phyloP scores from a whole-genome alignment of 1,140 invertebrate genomes.

The Calephelis virginiensis region DNA sequence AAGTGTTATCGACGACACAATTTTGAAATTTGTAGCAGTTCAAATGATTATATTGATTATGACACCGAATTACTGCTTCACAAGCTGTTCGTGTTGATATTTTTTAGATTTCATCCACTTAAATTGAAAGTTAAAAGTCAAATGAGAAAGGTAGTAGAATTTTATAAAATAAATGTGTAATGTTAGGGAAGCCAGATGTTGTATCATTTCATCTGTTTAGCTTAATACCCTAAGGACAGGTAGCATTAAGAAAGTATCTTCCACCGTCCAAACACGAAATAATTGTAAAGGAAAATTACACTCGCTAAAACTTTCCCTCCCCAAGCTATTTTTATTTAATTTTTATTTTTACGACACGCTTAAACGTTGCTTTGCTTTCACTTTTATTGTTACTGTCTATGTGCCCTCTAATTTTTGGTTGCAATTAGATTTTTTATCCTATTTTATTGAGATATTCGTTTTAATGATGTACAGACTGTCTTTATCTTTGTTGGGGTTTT shows the following conservation, averaged over 20 bases:
- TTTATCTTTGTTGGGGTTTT: conserved; percentile 32
- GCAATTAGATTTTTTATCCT: conserved; percentile 68
- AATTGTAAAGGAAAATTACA: conserved; percentile 66
- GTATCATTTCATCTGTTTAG: conserved; percentile 33
- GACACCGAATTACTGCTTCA: no score
- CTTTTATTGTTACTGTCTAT: conserved; percentile 75
- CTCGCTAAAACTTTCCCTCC: conserved; percentile 68
- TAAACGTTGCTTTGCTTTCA: conserved; percentile 75
- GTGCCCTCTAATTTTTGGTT: conserved; percentile 75
- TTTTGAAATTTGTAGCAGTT: no score
- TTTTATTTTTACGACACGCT: conserved; percentile 78
- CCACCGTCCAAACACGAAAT: conserved; percentile 58
- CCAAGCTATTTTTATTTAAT: conserved; percentile 75
- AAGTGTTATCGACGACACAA: no score
- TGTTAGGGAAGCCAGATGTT: conserved; percentile 26
- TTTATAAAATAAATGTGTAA: conserved; percentile 30
- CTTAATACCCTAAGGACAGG: conserved; percentile 58
- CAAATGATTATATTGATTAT: no score
- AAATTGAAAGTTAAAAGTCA: no score
- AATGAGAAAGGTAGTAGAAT: background rate
- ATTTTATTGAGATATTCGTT: conserved; percentile 72
- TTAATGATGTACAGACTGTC: conserved; percentile 53
- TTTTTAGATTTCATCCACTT: background rate
- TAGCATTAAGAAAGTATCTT: conserved; percentile 62
- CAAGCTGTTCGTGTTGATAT: no score